phyloP scores from a whole-genome alignment of 2,888 invertebrate species.

The Plagodis pulveraria region DNA sequence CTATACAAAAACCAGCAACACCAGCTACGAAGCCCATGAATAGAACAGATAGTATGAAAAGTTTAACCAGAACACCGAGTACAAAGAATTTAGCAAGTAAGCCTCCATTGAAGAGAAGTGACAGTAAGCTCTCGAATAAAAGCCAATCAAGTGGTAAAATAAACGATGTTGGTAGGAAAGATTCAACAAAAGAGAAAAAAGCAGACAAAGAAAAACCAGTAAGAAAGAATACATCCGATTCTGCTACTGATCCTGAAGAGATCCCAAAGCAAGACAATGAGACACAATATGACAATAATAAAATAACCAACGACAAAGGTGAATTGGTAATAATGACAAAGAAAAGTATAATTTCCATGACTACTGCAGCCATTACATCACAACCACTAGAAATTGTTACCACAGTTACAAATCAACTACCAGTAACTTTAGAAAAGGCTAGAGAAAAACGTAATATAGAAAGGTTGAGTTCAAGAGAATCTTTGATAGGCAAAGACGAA shows the following conservation, averaged over 20 bases:
- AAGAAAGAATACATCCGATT: slow-evolving; percentile 39
- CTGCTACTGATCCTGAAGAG: slow-evolving; percentile 57
- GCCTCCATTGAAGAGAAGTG: slow-evolving; percentile 66
- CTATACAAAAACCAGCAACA: slow-evolving; percentile 59
- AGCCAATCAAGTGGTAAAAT: slow-evolving; percentile 62
- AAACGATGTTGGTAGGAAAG: slow-evolving; percentile 62
- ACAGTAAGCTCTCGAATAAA: slow-evolving; percentile 64
- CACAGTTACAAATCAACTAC: slow-evolving; percentile 82
- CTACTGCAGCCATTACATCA: slow-evolving; percentile 84
- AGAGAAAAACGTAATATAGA: slow-evolving; percentile 80
- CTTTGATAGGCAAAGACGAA: slow-evolving; percentile 68
- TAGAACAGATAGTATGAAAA: slow-evolving; percentile 75
- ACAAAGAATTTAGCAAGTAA: slow-evolving; percentile 71
- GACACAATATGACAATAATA: slow-evolving; percentile 71
- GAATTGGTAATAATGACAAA: slow-evolving; percentile 77
- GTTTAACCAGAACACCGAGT: slow-evolving; percentile 69
- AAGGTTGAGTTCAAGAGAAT: slow-evolving; percentile 75
- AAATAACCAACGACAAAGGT: slow-evolving; percentile 68
- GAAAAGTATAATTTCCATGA: slow-evolving; percentile 83
- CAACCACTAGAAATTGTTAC: slow-evolving; percentile 83
- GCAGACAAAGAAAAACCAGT: slow-evolving; percentile 39
- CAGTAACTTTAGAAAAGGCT: slow-evolving; percentile 77
- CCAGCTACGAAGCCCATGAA: slow-evolving; percentile 65
- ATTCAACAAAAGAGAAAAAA: slow-evolving; percentile 47
- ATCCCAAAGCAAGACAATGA: slow-evolving; percentile 72